Evolutionary conservation across 1,140 invertebrate genomes (phyloP), one percentile per base, ranked within the genome.

Genomic region (Drosophila ananassae): DNA sequence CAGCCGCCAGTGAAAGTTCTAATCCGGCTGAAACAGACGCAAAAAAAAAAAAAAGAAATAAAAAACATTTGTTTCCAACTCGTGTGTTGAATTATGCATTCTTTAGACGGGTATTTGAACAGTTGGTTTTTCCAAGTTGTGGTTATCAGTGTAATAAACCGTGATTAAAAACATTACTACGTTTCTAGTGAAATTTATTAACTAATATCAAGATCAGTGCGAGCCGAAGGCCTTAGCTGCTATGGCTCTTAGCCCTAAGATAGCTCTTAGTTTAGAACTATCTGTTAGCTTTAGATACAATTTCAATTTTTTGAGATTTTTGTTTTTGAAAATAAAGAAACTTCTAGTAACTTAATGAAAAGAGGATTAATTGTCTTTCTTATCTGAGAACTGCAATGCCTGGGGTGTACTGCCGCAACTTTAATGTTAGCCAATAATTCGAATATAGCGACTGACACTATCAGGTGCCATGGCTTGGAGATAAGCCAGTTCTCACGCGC

Each of bases 1-100:
- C 63, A 72, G 37, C 50, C 25, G 57, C 61, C 84, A 82, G 81
- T 87, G 81, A 85, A 85, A 85, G 81, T 85, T 85, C 81, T 85
- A 87, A 82, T 85, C 78, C 78, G 82, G 63, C 82, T 78, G 47
- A 51, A 73, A 64, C 58, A 69, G 51, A 61, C 54, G 34, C 58
- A 77, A 13, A 77, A 37, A 37, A 37, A 37, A 32, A 10, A 37
- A 37, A 37, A n/a, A 1, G 8, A 44, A 21, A 28, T 28, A 37
- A 44, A 44, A 21, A 67, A 77, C 46, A 73, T 53, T 57, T 28
- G 50, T 48, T 58, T 69, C 1, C 12, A 34, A 34, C 54, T 51
- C 46, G 52, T 52, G 46, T 30, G 46, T 55, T 66, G 80, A 85
- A 85, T 83, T 73, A 80, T 77, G 76, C 57, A 81, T 76, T 0